Conservation (phyloP, 1,140 invertebrate species). For the Drosophila sproati region DNA sequence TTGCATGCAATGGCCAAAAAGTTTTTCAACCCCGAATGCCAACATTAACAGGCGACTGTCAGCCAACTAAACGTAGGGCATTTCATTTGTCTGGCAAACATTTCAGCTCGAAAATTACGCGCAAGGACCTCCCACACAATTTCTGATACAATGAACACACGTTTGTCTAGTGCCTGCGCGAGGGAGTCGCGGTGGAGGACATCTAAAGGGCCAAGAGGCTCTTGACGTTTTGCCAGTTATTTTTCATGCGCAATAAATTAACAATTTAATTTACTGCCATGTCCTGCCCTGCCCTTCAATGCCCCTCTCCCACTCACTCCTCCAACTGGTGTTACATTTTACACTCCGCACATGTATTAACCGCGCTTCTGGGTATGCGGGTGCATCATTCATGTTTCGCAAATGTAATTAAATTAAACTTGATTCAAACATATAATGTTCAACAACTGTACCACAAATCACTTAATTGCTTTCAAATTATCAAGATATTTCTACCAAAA, state of each 20-base stretch:
- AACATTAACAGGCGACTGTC: constrained; percentile 8
- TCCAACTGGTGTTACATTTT: constrained; percentile 33
- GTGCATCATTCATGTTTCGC: constrained; percentile 52
- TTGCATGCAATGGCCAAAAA: constrained; percentile 53
- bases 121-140: constrained; percentile 33
- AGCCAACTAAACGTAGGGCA: constrained; percentile 8
- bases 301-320: background rate
- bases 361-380: constrained; percentile 2
- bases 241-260: constrained; percentile 79
- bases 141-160: constrained; percentile 22
- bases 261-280: constrained; percentile 78
- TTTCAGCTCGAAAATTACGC: constrained; percentile 35
- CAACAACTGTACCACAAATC: background rate
- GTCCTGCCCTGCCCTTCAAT: too few species aligned
- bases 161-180: background rate
- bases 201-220: background rate
- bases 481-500: too few species aligned
- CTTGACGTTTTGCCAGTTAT: constrained; percentile 66
- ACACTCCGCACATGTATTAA: constrained; percentile 30
- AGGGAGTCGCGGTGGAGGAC: background rate
- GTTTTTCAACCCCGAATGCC: constrained; percentile 1
- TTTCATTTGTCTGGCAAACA: constrained; percentile 26
- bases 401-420: constrained; percentile 70
- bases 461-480: background rate
- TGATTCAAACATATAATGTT: constrained; percentile 41